Evolutionary conservation across 1,140 invertebrate genomes (phyloP).

Genomic region (Melitaea cinxia): DNA sequence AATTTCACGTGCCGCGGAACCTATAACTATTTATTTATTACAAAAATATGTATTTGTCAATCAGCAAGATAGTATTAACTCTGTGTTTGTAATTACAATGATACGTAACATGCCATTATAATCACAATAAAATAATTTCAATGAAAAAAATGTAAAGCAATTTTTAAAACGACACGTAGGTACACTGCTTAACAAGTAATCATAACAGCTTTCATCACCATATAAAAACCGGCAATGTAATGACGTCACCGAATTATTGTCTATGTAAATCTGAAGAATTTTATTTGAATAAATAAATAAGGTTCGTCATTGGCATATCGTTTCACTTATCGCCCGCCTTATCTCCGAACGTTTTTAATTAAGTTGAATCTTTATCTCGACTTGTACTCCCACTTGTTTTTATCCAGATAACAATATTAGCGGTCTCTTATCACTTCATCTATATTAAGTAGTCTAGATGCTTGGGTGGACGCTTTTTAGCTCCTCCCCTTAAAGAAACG

Average conservation of each 20-base stretch:
- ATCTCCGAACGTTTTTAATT: conserved; percentile 21
- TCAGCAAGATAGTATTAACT: no score
- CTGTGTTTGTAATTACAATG: no score
- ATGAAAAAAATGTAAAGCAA: no score
- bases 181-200: no score
- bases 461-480: not conserved
- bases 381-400: conserved; percentile 11
- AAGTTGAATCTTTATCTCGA: conserved; percentile 19
- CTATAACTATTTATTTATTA: no score
- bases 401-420: conserved; percentile 13
- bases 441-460: not conserved
- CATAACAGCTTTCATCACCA: no score
- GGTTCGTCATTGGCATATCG: conserved; percentile 8
- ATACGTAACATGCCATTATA: no score
- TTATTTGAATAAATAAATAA: conserved; percentile 16
- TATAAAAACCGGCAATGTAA: not conserved
- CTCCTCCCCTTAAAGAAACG: not conserved
- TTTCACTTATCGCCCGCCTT: conserved; percentile 1
- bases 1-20: no score
- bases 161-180: no score
- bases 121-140: no score
- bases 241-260: not conserved
- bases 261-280: not conserved
- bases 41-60: no score
- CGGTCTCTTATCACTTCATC: not conserved